phyloP scores from a whole-genome alignment of 2,888 invertebrate species.

The Nysson spinosus region DNA sequence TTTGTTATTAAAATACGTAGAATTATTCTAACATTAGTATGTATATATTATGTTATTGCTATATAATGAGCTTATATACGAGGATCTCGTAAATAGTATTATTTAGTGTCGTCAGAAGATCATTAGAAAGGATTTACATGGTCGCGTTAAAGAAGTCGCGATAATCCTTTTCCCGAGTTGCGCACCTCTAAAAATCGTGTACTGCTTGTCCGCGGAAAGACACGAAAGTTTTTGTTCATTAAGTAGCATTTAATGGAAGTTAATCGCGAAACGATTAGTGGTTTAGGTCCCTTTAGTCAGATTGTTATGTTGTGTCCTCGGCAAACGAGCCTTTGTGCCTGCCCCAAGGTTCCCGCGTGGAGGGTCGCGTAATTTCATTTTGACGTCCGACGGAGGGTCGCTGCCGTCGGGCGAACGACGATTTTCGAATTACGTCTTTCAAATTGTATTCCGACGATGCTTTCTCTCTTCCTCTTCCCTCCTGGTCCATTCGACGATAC shows the following conservation, averaged over 20 bases:
- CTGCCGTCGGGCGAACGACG: slow-evolving; percentile 73
- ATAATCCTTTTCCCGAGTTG: no score
- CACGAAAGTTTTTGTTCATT: slow-evolving; percentile 65
- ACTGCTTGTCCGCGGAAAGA: slow-evolving; percentile 15
- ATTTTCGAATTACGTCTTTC: slow-evolving; percentile 77
- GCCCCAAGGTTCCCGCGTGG: slow-evolving; percentile 59
- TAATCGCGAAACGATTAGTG: slow-evolving; percentile 76
- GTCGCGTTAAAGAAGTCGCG: no score
- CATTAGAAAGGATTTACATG: no score
- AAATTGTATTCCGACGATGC: slow-evolving; percentile 67
- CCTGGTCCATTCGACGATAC: slow-evolving; percentile 24
- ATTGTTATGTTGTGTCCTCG: slow-evolving; percentile 71
- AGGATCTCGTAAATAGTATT: no score
- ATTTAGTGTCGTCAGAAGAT: no score
- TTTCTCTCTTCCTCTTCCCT: slow-evolving; percentile 27
- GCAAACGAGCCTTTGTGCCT: slow-evolving; percentile 69
- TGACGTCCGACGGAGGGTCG: slow-evolving; percentile 76
- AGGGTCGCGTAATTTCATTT: slow-evolving; percentile 78
- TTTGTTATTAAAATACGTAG: no score
- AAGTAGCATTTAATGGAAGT: slow-evolving; percentile 75
- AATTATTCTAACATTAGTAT: no score
- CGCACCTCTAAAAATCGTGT: background rate
- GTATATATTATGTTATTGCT: no score
- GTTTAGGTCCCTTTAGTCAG: slow-evolving; percentile 72
- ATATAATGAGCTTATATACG: no score